phyloP scores from a whole-genome alignment of 2,888 invertebrate genomes.

The Zygaena filipendulae region DNA sequence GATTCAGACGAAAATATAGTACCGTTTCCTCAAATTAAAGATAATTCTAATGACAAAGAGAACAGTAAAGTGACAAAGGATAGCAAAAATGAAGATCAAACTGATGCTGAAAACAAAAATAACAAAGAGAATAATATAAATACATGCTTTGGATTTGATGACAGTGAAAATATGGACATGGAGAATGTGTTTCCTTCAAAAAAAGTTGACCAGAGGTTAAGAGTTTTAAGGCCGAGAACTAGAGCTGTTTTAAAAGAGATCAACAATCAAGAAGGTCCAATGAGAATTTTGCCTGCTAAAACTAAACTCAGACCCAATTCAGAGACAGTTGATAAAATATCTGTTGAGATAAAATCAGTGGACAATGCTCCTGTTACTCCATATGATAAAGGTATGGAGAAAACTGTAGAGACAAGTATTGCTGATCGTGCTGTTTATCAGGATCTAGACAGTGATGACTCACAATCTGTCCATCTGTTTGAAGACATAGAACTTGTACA shows the following conservation, averaged over 20 bases:
- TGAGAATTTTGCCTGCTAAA: slow-evolving; percentile 30
- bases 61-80: slow-evolving; percentile 18
- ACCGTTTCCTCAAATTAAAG: slow-evolving; percentile 1
- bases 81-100: slow-evolving; percentile 13
- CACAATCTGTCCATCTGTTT: slow-evolving; percentile 50
- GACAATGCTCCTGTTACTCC: slow-evolving; percentile 34
- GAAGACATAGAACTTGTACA: slow-evolving; percentile 54
- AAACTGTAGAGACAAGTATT: slow-evolving; percentile 21
- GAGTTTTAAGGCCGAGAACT: slow-evolving; percentile 27
- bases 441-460: slow-evolving; percentile 27
- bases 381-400: slow-evolving; percentile 22
- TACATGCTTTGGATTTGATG: slow-evolving; percentile 60
- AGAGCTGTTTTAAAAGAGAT: slow-evolving; percentile 40
- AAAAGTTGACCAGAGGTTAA: slow-evolving; percentile 22
- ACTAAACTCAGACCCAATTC: slow-evolving; percentile 28
- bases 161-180: slow-evolving; percentile 36
- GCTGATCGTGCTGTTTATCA: slow-evolving; percentile 20
- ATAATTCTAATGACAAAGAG: slow-evolving; percentile 14
- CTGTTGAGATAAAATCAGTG: slow-evolving; percentile 35
- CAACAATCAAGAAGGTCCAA: slow-evolving; percentile 33
- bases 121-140: slow-evolving; percentile 27
- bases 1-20: too few relatives aligned
- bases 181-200: slow-evolving; percentile 51
- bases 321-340: slow-evolving; percentile 32
- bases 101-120: slow-evolving; percentile 20